Conservation (phyloP, 92 coral and sea anemone genomes). For the Muricea muricata region DNA sequence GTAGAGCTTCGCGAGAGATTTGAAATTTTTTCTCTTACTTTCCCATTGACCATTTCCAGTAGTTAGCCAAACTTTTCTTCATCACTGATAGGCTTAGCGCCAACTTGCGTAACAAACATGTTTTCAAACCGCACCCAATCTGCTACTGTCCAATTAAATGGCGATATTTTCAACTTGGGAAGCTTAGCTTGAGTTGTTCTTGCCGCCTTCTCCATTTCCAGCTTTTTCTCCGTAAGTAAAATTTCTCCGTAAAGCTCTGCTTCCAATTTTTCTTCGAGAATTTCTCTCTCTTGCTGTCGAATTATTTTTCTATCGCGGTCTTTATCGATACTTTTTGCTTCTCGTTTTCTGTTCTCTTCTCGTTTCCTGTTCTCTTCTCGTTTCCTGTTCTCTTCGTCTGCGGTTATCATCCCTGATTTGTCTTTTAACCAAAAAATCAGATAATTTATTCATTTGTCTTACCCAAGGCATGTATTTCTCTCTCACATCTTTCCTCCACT, state of each 20-base stretch:
- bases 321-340: constrained; percentile 13
- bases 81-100: background rate
- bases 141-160: constrained; percentile 16
- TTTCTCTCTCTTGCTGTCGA: background rate
- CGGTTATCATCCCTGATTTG: background rate
- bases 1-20: background rate
- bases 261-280: constrained; percentile 13
- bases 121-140: constrained; percentile 13
- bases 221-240: constrained; percentile 10
- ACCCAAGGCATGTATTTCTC: background rate
- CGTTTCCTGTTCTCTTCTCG: background rate
- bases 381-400: constrained; percentile 2
- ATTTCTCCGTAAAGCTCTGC: constrained; percentile 12
- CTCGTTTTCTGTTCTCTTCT: too few species aligned
- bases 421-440: background rate
- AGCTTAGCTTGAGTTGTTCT: constrained; percentile 24
- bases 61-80: too few species aligned
- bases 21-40: constrained; percentile 2
- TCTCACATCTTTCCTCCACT: constrained; percentile 17
- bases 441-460: background rate
- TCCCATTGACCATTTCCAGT: background rate
- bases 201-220: constrained; percentile 8
- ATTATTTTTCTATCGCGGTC: background rate
- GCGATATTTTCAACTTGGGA: constrained; percentile 28
- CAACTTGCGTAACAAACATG: constrained; percentile 11